Evolutionary conservation across 1,140 invertebrate genomes (phyloP), one percentile per base, ranked within the genome.

Genomic region (Pogonomyrmex barbatus): DNA sequence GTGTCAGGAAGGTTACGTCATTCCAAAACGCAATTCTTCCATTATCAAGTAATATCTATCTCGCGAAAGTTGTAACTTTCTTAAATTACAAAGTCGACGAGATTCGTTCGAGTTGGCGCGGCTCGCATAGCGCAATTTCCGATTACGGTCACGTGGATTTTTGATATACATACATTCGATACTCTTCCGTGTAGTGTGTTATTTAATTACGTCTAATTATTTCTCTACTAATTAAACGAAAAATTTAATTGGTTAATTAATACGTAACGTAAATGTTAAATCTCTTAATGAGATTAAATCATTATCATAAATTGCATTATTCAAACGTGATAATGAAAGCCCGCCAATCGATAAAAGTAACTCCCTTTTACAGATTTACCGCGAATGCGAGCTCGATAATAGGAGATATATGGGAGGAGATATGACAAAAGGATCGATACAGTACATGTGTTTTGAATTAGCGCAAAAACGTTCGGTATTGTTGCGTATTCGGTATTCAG

Each of bases 201-300:
- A 42, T 60, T 36, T 60, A 83, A 60, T 83, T 73, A 60, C n/a
- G 24, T 36, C 17, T 73, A 73, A 63, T 83, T 60, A 83, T 73
- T 83, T 47, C 30, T 10, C 33, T 6, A 9, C 9, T 73, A 50
- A 83, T 83, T 60, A 60, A 83, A 58, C 17, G 2, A 39, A 75
- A 24, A 75, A 73, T 83, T 60, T 17, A 12, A 83, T 56, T 30
- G 2, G 33, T 10, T 2, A 54, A 30, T 10, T 2, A 54, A 30
- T 33, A 36, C 52, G n/a, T 24, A 24, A 45, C 24, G n/a, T 24
- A n/a, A 58, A 45, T 36, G 52, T 45, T 56, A 45, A 71, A 58
- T 82, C 39, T 45, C 14, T 50, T 36, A 56, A 45, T 58, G 12
- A 24, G 24, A 58, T 60, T 58, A 24, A 47, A 58, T 71, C 30